Evolutionary conservation across 1,140 invertebrate genomes (phyloP).

Genomic region (Brachionus manjavacas): DNA sequence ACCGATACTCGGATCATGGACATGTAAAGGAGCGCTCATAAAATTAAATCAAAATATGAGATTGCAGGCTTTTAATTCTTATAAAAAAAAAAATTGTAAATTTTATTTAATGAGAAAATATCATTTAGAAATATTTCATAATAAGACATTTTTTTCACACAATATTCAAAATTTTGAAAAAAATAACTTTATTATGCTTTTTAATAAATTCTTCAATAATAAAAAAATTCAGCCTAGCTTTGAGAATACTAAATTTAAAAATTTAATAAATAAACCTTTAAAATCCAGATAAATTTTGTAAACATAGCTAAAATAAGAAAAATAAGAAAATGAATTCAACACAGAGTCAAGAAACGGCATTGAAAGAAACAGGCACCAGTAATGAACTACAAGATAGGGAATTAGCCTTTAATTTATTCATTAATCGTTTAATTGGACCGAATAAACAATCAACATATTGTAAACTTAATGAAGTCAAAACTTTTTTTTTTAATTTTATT

Average conservation of each 20-base stretch:
- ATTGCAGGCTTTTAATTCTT: too few relatives aligned
- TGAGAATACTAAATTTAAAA: not conserved
- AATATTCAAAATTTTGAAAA: not conserved
- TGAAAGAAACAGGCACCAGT: not conserved
- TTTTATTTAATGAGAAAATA: too few relatives aligned
- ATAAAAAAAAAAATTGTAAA: too few relatives aligned
- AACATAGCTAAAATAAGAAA: not conserved
- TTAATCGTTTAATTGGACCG: conserved; percentile 23
- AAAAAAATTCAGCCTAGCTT: not conserved
- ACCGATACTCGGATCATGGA: too few relatives aligned
- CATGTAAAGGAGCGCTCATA: too few relatives aligned
- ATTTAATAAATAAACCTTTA: not conserved
- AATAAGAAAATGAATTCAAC: not conserved
- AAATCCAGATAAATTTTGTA: not conserved
- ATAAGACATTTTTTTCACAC: not conserved
- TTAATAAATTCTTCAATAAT: not conserved
- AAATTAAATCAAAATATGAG: too few relatives aligned
- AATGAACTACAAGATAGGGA: not conserved
- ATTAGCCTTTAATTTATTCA: conserved; percentile 6
- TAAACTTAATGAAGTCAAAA: not conserved
- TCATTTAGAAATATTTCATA: not conserved
- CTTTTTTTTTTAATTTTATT: not conserved
- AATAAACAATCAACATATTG: conserved; percentile 37
- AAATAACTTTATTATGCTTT: not conserved
- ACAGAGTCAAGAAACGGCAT: not conserved